phyloP scores from a whole-genome alignment of 2,797 vertebrate species.

The Schizopygopsis malacanthus region DNA sequence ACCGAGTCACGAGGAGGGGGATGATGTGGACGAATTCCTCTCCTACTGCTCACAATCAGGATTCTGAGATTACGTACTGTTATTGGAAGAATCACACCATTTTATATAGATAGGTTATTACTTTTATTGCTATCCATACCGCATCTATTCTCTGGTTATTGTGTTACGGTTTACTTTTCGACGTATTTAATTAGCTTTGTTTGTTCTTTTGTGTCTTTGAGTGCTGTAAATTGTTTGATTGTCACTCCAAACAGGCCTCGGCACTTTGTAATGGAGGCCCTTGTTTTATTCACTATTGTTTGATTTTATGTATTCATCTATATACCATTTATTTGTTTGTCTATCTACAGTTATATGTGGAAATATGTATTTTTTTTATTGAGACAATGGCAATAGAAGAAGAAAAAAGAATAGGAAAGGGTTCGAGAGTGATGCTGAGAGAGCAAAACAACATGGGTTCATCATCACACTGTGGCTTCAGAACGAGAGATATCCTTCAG shows the following conservation, averaged over 20 bases:
- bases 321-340: slow-evolving; percentile 55
- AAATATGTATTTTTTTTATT: slow-evolving; percentile 39
- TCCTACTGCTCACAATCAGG: slow-evolving; percentile 53
- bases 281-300: slow-evolving; percentile 58
- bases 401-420: slow-evolving; percentile 5
- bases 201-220: slow-evolving; percentile 58
- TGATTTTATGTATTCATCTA: slow-evolving; percentile 59
- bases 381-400: slow-evolving; percentile 58
- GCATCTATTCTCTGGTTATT: slow-evolving; percentile 57
- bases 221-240: slow-evolving; percentile 77
- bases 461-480: slow-evolving; percentile 26
- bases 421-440: slow-evolving; percentile 23
- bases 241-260: slow-evolving; percentile 68
- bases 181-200: slow-evolving; percentile 55
- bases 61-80: slow-evolving; percentile 69
- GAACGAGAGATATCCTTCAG: not conserved
- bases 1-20: slow-evolving; percentile 52
- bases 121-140: slow-evolving; percentile 53
- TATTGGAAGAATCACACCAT: slow-evolving; percentile 70
- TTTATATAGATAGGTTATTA: slow-evolving; percentile 69
- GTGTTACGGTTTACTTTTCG: slow-evolving; percentile 51
- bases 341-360: slow-evolving; percentile 49
- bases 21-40: slow-evolving; percentile 58
- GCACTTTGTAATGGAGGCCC: slow-evolving; percentile 67
- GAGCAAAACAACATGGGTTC: slow-evolving; percentile 7